These are phyloP conservation scores for Dasysyrphus albostriatus DNA, from an alignment of 2,888 invertebrate species.

Conservation along the genomic window DNA sequence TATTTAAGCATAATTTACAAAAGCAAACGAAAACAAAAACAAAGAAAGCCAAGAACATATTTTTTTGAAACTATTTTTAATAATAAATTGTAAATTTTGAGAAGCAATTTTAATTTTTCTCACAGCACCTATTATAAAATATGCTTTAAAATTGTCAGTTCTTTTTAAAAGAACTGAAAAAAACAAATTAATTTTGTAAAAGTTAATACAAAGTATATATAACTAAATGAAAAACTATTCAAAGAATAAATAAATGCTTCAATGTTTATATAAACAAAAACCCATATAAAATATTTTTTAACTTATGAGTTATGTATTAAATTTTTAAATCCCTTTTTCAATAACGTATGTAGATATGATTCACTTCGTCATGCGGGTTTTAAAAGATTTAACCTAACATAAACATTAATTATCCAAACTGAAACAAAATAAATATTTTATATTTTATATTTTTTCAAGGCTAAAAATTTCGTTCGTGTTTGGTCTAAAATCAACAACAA, in stretches of 20 bases:
- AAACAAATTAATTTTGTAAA: conserved; percentile 44
- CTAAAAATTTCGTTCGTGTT: too few species aligned
- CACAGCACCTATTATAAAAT: background rate
- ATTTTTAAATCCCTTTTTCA: too few species aligned
- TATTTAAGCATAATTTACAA: background rate
- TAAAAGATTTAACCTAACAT: too few species aligned
- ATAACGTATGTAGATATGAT: too few species aligned
- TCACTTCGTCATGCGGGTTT: too few species aligned
- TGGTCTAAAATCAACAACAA: too few species aligned
- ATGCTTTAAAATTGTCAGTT: conserved; percentile 13
- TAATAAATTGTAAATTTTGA: conserved; percentile 22
- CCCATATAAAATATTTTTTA: background rate
- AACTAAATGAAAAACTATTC: background rate
- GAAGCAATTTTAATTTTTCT: background rate
- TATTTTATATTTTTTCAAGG: too few species aligned
- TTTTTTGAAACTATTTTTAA: conserved; percentile 20
- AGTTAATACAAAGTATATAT: conserved; percentile 24
- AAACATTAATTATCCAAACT: too few species aligned
- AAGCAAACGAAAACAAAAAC: conserved; percentile 1
- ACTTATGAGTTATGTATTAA: too few species aligned
- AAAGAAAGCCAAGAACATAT: conserved; percentile 19
- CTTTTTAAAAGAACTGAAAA: conserved; percentile 8
- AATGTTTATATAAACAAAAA: conserved; percentile 2
- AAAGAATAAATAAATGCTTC: conserved; percentile 19
- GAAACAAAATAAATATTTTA: too few species aligned